Conservation (phyloP, 1,140 invertebrate species). For the Calycopis cecrops region DNA sequence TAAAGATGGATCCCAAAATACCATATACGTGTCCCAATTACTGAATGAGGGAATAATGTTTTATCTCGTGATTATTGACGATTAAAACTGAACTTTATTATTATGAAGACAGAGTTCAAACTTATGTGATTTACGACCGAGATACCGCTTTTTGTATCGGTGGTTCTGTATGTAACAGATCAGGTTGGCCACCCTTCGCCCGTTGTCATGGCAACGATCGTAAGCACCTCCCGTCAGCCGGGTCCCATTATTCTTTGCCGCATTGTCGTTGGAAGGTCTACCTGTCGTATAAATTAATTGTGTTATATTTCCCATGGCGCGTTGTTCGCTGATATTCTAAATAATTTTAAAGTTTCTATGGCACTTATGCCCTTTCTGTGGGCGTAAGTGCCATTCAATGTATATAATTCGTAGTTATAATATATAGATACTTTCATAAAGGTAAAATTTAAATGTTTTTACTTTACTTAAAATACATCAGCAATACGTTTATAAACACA, state of each 20-base stretch:
- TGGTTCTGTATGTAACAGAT: conserved; percentile 45
- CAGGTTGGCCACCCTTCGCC: conserved; percentile 69
- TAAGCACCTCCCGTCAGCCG: conserved; percentile 72
- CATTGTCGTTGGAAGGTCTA: conserved; percentile 48
- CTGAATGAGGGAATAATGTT: conserved; percentile 49
- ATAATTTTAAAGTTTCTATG: no score
- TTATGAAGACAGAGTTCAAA: conserved; percentile 49
- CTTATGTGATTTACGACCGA: conserved; percentile 33
- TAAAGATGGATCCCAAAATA: conserved; percentile 73
- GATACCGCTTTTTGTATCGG: conserved; percentile 46
- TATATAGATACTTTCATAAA: no score
- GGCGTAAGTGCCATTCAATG: no score
- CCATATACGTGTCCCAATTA: conserved; percentile 62
- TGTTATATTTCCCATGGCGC: background rate
- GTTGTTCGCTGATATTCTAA: no score
- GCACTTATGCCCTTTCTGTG: no score
- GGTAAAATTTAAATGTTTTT: no score
- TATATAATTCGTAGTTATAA: no score
- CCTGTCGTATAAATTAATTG: conserved; percentile 21
- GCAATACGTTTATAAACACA: no score
- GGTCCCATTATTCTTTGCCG: conserved; percentile 63
- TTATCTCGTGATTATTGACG: conserved; percentile 37
- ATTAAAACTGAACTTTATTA: conserved; percentile 45
- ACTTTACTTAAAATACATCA: no score
- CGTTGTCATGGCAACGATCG: conserved; percentile 62